phyloP scores from a whole-genome alignment of 2,113 vertebrate species.

The Ceyx margarethae region DNA sequence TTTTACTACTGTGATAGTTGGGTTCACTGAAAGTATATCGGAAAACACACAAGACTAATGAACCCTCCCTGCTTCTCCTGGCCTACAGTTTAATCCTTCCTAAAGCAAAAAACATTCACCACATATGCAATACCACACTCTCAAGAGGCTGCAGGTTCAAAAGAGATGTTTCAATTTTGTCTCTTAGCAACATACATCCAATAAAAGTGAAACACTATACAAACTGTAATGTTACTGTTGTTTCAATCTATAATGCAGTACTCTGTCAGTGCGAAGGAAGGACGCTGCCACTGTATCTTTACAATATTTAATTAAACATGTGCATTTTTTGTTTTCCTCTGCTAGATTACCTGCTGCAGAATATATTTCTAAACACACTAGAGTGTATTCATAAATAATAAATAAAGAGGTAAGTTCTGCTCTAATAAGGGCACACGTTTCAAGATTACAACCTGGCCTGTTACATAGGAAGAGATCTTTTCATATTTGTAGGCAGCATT shows the following conservation, averaged over 20 bases:
- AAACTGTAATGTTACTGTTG: constrained; percentile 14
- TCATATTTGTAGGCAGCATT: constrained; percentile 6
- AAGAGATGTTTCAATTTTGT: constrained; percentile 53
- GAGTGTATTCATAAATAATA: constrained; percentile 34
- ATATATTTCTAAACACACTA: neutral
- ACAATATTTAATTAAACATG: constrained; percentile 5
- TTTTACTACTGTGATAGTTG: neutral
- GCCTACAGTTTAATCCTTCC: constrained; percentile 30
- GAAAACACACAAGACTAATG: constrained; percentile 22
- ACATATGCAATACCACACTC: neutral
- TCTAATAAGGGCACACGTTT: neutral
- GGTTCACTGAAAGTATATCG: constrained; percentile 4
- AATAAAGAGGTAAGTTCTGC: constrained; percentile 2
- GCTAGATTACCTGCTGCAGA: constrained; percentile 7
- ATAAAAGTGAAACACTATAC: neutral
- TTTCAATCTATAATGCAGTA: constrained; percentile 30
- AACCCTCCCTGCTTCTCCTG: constrained; percentile 6
- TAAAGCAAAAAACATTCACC: constrained; percentile 20
- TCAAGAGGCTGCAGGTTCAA: constrained; percentile 35
- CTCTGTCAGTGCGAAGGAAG: neutral
- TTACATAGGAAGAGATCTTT: neutral
- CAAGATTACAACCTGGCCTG: neutral
- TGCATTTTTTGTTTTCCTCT: neutral
- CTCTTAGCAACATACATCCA: constrained; percentile 62
- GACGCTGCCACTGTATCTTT: neutral